Evolutionary conservation across 2,888 invertebrate species (phyloP).

Genomic region (Patella pellucida): DNA sequence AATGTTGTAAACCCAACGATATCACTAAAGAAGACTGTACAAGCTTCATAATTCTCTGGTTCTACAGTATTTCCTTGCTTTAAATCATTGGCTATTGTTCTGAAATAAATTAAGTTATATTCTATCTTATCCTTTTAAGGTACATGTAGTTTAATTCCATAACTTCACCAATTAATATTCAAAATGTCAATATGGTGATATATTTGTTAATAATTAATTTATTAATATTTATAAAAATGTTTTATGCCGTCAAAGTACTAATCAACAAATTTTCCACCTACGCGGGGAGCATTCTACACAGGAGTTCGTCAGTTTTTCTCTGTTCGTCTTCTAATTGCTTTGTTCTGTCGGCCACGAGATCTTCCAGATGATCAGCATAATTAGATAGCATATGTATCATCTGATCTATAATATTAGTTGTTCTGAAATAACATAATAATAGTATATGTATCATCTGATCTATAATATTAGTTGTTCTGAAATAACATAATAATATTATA

Average conservation of each 20-base stretch:
- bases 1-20: slow-evolving; percentile 2
- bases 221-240: too few species aligned
- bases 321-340: slow-evolving; percentile 59
- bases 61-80: not conserved
- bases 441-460: slow-evolving; percentile 84
- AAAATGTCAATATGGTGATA: too few species aligned
- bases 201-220: too few species aligned
- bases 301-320: slow-evolving; percentile 59
- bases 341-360: slow-evolving; percentile 56
- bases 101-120: not conserved
- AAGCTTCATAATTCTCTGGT: not conserved
- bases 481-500: slow-evolving; percentile 35
- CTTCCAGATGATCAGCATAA: slow-evolving; percentile 62
- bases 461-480: slow-evolving; percentile 56
- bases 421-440: slow-evolving; percentile 41
- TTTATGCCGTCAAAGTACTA: too few species aligned
- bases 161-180: too few species aligned
- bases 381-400: slow-evolving; percentile 76
- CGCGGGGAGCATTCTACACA: slow-evolving; percentile 62
- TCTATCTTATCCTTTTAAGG: too few species aligned
- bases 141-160: too few species aligned
- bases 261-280: slow-evolving; percentile 24
- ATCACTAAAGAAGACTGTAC: slow-evolving; percentile 6
- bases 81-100: not conserved
- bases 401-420: slow-evolving; percentile 78